Conservation (phyloP, 2,797 vertebrate genomes). For the Hapalemur alaotrensis region DNA sequence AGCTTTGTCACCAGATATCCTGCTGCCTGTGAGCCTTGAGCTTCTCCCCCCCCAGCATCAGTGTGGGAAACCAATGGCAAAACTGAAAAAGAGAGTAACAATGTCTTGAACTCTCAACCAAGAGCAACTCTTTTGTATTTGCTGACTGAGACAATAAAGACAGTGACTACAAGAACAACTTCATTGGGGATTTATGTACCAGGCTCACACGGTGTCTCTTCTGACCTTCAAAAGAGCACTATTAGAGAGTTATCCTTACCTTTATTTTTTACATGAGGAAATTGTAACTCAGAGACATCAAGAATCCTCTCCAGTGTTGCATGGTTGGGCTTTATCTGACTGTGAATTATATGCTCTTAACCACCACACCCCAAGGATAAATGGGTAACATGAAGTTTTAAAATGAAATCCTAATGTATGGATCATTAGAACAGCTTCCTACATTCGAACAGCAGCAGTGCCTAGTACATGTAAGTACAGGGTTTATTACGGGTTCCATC, state of each 20-base stretch:
- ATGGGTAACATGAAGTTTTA: background rate
- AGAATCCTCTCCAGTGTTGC: background rate
- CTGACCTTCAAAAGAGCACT: too few relatives aligned
- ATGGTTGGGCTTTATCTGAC: background rate
- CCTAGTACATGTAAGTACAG: background rate
- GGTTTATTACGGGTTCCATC: accelerated
- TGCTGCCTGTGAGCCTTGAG: background rate
- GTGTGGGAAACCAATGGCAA: background rate
- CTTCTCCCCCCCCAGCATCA: background rate
- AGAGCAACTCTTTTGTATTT: background rate
- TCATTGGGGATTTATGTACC: background rate
- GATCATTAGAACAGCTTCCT: background rate
- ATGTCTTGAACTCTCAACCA: background rate
- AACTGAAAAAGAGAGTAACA: background rate
- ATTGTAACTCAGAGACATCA: background rate
- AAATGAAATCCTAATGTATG: background rate
- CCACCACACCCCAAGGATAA: background rate
- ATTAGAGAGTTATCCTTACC: too few relatives aligned
- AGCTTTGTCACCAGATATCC: background rate
- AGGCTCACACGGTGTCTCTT: background rate
- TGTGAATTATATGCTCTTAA: background rate
- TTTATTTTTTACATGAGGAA: background rate
- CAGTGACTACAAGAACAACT: background rate
- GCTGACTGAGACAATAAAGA: background rate
- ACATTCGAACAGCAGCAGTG: background rate